Percentiles rank a stretch among this genome's conserved stretches.
Evolutionary conservation across 37 sponge, comb jelly and placozoan species (phyloP).

Genomic region (Beroe forskalii): DNA sequence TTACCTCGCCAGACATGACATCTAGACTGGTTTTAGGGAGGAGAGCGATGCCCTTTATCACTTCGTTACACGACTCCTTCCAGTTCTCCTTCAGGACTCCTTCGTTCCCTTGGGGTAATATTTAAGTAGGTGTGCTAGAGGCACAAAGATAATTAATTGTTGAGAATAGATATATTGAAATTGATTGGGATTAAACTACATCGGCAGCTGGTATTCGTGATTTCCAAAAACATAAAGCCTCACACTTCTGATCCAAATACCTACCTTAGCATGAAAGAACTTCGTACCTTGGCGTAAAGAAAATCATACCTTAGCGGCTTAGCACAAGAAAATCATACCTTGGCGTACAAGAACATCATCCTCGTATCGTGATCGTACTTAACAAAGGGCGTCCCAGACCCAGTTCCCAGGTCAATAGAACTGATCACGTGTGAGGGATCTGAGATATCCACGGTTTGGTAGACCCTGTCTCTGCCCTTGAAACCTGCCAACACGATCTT

Average conservation of each 20-base stretch:
- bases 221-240: too few relatives aligned
- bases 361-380: constrained; percentile 35
- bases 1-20: constrained; percentile 59
- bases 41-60: constrained; percentile 29
- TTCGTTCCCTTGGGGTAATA: too few relatives aligned
- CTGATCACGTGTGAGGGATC: not conserved
- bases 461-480: constrained; percentile 27
- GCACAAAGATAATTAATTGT: too few relatives aligned
- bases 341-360: constrained; percentile 56
- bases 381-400: not conserved
- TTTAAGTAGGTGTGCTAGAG: too few relatives aligned
- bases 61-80: constrained; percentile 7
- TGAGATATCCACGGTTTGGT: not conserved
- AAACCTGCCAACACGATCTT: constrained; percentile 22
- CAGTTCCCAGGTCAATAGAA: not conserved
- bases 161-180: too few relatives aligned
- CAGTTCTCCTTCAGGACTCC: constrained; percentile 48
- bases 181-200: too few relatives aligned
- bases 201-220: too few relatives aligned
- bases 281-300: too few relatives aligned
- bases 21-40: constrained; percentile 16
- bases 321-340: too few relatives aligned
- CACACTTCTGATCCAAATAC: too few relatives aligned
- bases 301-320: too few relatives aligned
- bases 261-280: too few relatives aligned